Evolutionary conservation across 2,113 vertebrate genomes (phyloP), one percentile per base, ranked within the genome.

Genomic region (Xiphorhynchus elegans): DNA sequence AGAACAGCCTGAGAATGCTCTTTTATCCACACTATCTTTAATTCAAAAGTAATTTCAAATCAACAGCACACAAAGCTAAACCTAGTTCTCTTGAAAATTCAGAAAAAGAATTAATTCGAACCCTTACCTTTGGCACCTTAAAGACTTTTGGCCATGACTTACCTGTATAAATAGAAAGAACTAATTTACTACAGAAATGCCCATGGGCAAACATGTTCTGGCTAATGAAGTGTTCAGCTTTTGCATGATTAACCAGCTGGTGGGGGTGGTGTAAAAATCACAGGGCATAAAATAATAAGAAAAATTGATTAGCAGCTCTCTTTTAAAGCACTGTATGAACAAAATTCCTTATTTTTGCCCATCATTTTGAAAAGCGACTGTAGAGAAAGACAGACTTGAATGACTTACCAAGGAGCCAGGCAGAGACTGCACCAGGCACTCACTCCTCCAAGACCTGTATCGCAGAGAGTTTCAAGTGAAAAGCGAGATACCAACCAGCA

Each of bases 161-260:
- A 98, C 98, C 98, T 98, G 98, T 98, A 98, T 98, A 98, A 98
- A 98, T 98, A 98, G 98, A 98, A 98, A 98, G 97, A 98, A 98
- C 97, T 98, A 97, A 98, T 98, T 98, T 98, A 98, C 98, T 97
- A 98, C 97, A 97, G 97, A 98, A 98, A 98, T 97, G 98, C 99
- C 99, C 98, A 98, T 97, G 98, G 99, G 99, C 98, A 98, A 99
- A 98, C 98, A 98, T 98, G 98, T 98, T 98, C 99, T 98, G 97
- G 98, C 98, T 99, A 99, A 99, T 99, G 98, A 99, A 99, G 98
- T 99, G 99, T 99, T 99, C 98, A 98, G 98, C 98, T 98, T 98
- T 98, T 98, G 98, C 98, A 98, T 98, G 98, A 99, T 98, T 99
- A 99, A 98, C 98, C 98, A 98, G 98, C 99, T 99, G 98, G 98